Evolutionary conservation across 2,797 vertebrate species (phyloP).

Genomic region (Loris lydekkerianus): DNA sequence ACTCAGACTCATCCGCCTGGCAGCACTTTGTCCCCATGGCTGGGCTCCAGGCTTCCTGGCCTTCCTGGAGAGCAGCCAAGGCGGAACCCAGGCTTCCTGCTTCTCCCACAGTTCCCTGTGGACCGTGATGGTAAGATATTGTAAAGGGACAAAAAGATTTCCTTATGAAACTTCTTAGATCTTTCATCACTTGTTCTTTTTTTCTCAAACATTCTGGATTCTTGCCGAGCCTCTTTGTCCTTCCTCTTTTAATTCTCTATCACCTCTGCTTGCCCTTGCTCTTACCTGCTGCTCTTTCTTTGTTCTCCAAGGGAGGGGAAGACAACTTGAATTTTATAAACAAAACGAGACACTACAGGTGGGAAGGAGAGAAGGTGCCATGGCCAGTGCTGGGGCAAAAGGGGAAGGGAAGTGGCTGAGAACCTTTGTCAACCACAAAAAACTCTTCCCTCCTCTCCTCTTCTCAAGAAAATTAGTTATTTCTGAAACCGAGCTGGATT

Average conservation of each 20-base stretch:
- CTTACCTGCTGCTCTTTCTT: slow-evolving; percentile 1
- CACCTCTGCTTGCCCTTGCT: neutral
- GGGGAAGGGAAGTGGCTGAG: slow-evolving; percentile 69
- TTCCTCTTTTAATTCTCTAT: slow-evolving; percentile 31
- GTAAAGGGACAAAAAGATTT: slow-evolving; percentile 24
- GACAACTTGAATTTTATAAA: slow-evolving; percentile 69
- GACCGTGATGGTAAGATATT: neutral
- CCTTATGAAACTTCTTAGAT: slow-evolving; percentile 2
- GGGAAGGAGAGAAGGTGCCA: slow-evolving; percentile 58
- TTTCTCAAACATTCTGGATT: neutral
- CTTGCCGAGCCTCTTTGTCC: slow-evolving; percentile 25
- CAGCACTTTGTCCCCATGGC: neutral
- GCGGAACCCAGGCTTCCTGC: neutral
- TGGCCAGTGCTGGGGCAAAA: neutral
- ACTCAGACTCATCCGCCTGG: neutral
- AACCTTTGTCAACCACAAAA: slow-evolving; percentile 51
- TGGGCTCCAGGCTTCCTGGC: neutral
- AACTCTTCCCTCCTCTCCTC: slow-evolving; percentile 68
- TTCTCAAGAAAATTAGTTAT: slow-evolving; percentile 44
- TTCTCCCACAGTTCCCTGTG: neutral
- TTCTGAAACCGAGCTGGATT: slow-evolving; percentile 49
- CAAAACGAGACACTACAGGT: neutral
- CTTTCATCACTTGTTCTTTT: slow-evolving; percentile 2
- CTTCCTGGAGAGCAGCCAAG: neutral
- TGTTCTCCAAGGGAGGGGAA: slow-evolving; percentile 45